These are phyloP conservation scores for Actinostola sp. DNA, from an alignment of 92 coral and sea anemone genomes.

Conservation along the genomic window DNA sequence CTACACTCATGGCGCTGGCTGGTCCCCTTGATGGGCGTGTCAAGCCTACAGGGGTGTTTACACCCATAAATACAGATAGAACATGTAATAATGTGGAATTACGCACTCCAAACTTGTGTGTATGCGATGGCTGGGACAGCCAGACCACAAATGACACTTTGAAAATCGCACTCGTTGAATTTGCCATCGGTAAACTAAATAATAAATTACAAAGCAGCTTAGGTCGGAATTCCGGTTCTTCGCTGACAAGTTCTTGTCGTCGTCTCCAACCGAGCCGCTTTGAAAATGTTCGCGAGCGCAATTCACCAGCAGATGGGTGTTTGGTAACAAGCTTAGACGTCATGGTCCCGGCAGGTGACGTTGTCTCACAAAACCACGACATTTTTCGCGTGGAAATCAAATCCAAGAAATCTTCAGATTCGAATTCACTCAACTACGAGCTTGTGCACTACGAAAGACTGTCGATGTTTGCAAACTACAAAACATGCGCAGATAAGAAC, in stretches of 20 bases:
- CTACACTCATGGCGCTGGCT: constrained; percentile 60
- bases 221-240: neutral
- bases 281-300: constrained; percentile 65
- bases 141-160: constrained; percentile 58
- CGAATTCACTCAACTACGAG: constrained; percentile 47
- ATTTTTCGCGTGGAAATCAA: constrained; percentile 67
- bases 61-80: constrained; percentile 53
- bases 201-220: constrained; percentile 47
- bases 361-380: constrained; percentile 64
- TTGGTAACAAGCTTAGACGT: constrained; percentile 65
- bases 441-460: constrained; percentile 61
- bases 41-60: constrained; percentile 58
- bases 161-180: constrained; percentile 61
- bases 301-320: constrained; percentile 35
- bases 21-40: constrained; percentile 42
- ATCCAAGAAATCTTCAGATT: constrained; percentile 32
- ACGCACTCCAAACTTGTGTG: constrained; percentile 76
- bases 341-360: constrained; percentile 67
- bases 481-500: constrained; percentile 57
- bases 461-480: constrained; percentile 68
- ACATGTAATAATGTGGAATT: constrained; percentile 77
- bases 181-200: constrained; percentile 79
- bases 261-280: constrained; percentile 53
- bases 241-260: constrained; percentile 38
- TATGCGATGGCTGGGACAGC: constrained; percentile 81